Evolutionary conservation across 2,113 vertebrate species (phyloP), one percentile per base, ranked within the genome.

Genomic region (Oryzias woworae): DNA sequence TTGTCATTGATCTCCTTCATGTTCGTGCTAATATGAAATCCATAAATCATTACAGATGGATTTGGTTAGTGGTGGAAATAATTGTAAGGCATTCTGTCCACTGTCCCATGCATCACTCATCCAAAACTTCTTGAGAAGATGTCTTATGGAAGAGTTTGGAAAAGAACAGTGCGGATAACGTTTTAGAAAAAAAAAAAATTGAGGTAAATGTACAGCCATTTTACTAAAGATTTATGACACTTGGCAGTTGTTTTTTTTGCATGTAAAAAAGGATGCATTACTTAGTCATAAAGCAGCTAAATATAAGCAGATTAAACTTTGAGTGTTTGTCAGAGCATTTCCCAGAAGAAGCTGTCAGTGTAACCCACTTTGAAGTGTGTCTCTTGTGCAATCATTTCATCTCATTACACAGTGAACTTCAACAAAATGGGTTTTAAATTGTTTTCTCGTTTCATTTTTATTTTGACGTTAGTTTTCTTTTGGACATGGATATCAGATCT

Each of bases 261-360:
- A 75, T 84, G 84, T 86, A 69, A 84, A 72, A 36, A 76, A 62
- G 73, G 66, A 63, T 84, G 64, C 85, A 89, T 90, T 87, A 88
- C 88, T 90, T 64, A 92, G 79, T 86, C 74, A 77, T 73, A 85
- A 79, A 73, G 85, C 73, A 66, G 81, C 88, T 90, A 91, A 89
- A 90, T 86, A 88, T 90, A 90, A 90, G 91, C 89, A 90, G 84
- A 90, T 90, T 90, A 87, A 87, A 90, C 82, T 88, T 91, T 88
- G 73, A 91, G 83, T 85, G 83, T 89, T 87, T 82, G 81, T 87
- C 83, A 86, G 66, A 84, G 75, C 75, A 60, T 54, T 71, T 82
- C 83, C 85, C 83, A 76, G 78, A 87, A 85, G 78, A 82, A 88
- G 73, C 79, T 62, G 71, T 82, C 85, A 80, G 78, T 58, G 81